Conservation (phyloP, 2,113 vertebrate genomes). For the Tyto alba region DNA sequence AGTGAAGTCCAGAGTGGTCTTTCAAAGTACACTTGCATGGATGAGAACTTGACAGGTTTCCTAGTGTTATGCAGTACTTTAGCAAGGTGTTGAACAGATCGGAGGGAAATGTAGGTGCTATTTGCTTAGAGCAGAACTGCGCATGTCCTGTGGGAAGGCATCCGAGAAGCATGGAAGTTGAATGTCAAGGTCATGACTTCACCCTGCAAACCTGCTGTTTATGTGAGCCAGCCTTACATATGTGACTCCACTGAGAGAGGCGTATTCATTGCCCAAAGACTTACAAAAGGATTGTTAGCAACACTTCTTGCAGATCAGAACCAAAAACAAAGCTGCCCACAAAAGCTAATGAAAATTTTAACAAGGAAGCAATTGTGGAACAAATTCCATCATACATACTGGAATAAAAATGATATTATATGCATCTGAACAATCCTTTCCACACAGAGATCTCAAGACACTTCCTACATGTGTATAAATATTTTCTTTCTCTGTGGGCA, state of each 20-base stretch:
- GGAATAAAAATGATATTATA: neutral
- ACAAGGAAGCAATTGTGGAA: neutral
- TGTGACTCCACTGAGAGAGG: neutral
- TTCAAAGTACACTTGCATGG: neutral
- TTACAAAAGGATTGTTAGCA: neutral
- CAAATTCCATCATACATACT: neutral
- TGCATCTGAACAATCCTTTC: neutral
- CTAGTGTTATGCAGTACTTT: neutral
- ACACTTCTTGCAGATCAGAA: neutral
- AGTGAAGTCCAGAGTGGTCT: neutral
- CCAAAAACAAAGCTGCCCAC: neutral
- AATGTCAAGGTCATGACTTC: neutral
- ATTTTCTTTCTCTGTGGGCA: neutral
- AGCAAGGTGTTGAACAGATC: neutral
- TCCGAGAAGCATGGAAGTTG: neutral
- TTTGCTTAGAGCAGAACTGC: neutral
- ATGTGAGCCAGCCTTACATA: neutral
- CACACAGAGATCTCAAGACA: neutral
- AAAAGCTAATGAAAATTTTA: neutral
- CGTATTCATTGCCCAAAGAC: neutral
- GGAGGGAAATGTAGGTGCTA: neutral
- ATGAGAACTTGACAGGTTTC: neutral
- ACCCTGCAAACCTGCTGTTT: neutral
- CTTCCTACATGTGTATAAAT: neutral
- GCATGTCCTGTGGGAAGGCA: neutral